Percentiles rank a stretch among this genome's conserved stretches.
These are phyloP conservation scores for Holothuria leucospilota DNA, from an alignment of 53 echinoderm and acorn worm genomes.

Conservation along the genomic window DNA sequence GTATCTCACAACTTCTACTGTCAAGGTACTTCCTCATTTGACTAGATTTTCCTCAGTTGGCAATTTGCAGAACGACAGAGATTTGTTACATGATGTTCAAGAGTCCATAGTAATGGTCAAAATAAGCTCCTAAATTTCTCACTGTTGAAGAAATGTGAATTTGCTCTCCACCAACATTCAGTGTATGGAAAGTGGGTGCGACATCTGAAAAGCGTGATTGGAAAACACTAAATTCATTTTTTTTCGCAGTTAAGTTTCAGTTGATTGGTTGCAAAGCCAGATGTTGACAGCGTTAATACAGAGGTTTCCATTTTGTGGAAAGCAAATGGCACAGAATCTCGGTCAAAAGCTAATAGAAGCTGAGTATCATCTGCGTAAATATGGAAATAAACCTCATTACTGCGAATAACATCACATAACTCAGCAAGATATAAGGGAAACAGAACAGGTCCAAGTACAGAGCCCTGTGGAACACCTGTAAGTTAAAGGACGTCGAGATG, in stretches of 20 bases:
- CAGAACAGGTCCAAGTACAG: too few relatives aligned
- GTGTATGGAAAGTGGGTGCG: background rate
- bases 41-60: too few relatives aligned
- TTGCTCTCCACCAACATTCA: background rate
- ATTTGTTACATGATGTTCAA: too few relatives aligned
- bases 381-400: constrained; percentile 7
- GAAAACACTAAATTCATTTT: constrained; percentile 1
- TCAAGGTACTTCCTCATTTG: too few relatives aligned
- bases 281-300: constrained; percentile 10
- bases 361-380: constrained; percentile 26
- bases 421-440: background rate
- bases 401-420: constrained; percentile 16
- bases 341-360: background rate
- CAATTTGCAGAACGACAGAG: too few relatives aligned
- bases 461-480: too few relatives aligned
- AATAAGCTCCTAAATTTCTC: too few relatives aligned
- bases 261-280: constrained; percentile 6
- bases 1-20: too few relatives aligned
- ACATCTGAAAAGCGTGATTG: background rate
- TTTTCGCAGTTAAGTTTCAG: constrained; percentile 29
- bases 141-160: background rate
- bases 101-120: too few relatives aligned
- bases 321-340: background rate
- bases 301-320: constrained; percentile 25
- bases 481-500: too few relatives aligned